Base-by-base conservation (phyloP, 2,113 vertebrate species). In the Lamprotornis superbus region DNA sequence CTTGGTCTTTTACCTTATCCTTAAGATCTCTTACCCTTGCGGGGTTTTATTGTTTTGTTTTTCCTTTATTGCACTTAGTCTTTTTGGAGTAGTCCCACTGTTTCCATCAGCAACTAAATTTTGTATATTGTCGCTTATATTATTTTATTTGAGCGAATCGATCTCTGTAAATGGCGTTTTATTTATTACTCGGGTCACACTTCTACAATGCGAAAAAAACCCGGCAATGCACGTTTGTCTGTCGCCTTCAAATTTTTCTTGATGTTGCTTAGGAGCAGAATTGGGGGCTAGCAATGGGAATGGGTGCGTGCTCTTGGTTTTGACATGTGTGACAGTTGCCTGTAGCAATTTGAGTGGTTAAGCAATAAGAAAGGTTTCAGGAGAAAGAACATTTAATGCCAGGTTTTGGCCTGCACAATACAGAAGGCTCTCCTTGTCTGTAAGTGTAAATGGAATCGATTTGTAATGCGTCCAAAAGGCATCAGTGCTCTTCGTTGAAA, bases 241-340 rank as follows among this genome's bases (percentile, higher is more conserved):
- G 31, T 50, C 44, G 12, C 39, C 50, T 80, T 5, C 24, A 47
- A 33, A 30, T 28, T 69, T 52, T 83, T 65, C n/a, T 31, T 40
- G 4, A 3, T 13, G 0, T 7, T 55, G 16, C 82, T 81, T 24
- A 22, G 42, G 35, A 78, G 50, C 44, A 61, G 59, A 57, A 50
- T 3, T 71, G 39, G 28, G 33, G 35, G 11, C 33, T 37, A 15
- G 80, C 39, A 4, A 1, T 79, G 53, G 78, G 53, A 61, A 53
- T 65, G 35, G 44, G 44, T 31, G 75, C 15, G 6, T 4, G 2
- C 4, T 74, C 50, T 53, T 53, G 84, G 57, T 91, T 94, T 81
- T 96, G 97, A 91, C 89, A 39, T 93, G 84, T 75, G 70, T 96
- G 75, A 42, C 57, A 67, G 63, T 64, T 57, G 94, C 89, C 92